These are phyloP conservation scores for Lordiphosa stackelbergi DNA, from an alignment of 1,140 invertebrate species.

Conservation along the genomic window DNA sequence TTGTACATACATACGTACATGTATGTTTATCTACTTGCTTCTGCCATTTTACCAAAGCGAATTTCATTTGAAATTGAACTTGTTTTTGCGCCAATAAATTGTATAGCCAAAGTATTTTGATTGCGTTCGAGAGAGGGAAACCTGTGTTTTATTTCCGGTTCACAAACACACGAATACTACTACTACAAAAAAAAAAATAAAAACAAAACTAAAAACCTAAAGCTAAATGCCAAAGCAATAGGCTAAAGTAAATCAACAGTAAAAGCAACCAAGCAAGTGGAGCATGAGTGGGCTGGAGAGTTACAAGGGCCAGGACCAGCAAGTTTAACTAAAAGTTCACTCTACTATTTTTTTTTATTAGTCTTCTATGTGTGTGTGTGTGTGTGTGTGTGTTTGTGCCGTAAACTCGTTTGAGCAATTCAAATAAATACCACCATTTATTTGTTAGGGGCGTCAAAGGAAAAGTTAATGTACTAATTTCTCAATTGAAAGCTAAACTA, in stretches of 20 bases:
- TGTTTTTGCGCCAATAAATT: constrained; percentile 74
- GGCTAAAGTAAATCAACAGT: constrained; percentile 72
- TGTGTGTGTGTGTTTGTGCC: constrained; percentile 30
- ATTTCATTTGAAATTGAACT: constrained; percentile 75
- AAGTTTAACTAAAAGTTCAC: constrained; percentile 62
- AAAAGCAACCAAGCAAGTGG: constrained; percentile 48
- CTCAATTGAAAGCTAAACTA: constrained; percentile 58
- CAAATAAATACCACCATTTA: constrained; percentile 69
- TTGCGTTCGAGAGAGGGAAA: constrained; percentile 43
- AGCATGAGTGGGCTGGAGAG: constrained; percentile 12
- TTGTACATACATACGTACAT: constrained; percentile 17
- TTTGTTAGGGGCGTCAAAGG: constrained; percentile 66
- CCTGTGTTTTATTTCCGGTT: constrained; percentile 67
- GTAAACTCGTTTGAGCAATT: constrained; percentile 65
- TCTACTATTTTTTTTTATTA: constrained; percentile 26
- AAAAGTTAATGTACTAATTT: constrained; percentile 71
- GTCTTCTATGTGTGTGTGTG: constrained; percentile 20
- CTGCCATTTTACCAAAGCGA: constrained; percentile 50
- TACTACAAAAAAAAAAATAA: constrained; percentile 19
- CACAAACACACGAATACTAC: constrained; percentile 36
- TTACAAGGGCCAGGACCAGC: constrained; percentile 23
- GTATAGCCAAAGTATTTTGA: constrained; percentile 74
- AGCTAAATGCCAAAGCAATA: constrained; percentile 69
- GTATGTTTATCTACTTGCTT: constrained; percentile 36
- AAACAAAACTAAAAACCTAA: constrained; percentile 59